Conservation (phyloP, 2,797 vertebrate genomes). For the Acanthopagrus latus region DNA sequence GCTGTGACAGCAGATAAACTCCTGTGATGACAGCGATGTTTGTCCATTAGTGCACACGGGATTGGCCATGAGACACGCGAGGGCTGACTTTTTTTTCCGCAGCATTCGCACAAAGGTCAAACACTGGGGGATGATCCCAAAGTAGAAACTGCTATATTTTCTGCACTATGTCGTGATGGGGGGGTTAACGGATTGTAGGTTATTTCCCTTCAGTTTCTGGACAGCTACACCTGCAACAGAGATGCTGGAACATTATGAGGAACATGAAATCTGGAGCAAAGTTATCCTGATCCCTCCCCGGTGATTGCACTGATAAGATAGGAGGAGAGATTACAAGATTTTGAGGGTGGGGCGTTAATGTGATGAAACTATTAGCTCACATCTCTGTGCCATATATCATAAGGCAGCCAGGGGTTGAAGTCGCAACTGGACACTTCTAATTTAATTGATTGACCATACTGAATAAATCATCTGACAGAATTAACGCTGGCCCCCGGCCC, state of each 20-base stretch:
- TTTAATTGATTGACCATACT: slow-evolving; percentile 68
- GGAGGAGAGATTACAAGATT: slow-evolving; percentile 46
- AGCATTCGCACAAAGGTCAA: slow-evolving; percentile 53
- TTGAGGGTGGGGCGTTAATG: slow-evolving; percentile 57
- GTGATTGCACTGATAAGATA: slow-evolving; percentile 50
- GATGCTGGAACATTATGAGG: slow-evolving; percentile 3
- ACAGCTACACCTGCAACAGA: slow-evolving; percentile 8
- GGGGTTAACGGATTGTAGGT: not conserved
- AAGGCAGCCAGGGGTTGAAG: slow-evolving; percentile 41
- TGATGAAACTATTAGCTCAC: slow-evolving; percentile 70
- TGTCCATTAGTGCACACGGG: slow-evolving; percentile 37
- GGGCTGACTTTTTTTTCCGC: slow-evolving; percentile 30
- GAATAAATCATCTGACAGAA: slow-evolving; percentile 73
- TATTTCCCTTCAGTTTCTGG: not conserved
- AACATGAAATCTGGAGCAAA: slow-evolving; percentile 27
- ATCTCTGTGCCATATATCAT: slow-evolving; percentile 62
- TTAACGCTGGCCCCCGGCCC: slow-evolving; percentile 47
- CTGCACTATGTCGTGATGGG: not conserved
- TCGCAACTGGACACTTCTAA: slow-evolving; percentile 64
- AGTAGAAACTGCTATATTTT: slow-evolving; percentile 42
- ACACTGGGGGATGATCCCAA: slow-evolving; percentile 22
- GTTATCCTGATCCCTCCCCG: slow-evolving; percentile 18
- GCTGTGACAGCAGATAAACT: slow-evolving; percentile 47
- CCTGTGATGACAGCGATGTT: slow-evolving; percentile 42
- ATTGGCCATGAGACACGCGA: slow-evolving; percentile 6